Evolutionary conservation across 2,797 vertebrate species (phyloP), one percentile per base, ranked within the genome.

Genomic region (Crax fasciolata): DNA sequence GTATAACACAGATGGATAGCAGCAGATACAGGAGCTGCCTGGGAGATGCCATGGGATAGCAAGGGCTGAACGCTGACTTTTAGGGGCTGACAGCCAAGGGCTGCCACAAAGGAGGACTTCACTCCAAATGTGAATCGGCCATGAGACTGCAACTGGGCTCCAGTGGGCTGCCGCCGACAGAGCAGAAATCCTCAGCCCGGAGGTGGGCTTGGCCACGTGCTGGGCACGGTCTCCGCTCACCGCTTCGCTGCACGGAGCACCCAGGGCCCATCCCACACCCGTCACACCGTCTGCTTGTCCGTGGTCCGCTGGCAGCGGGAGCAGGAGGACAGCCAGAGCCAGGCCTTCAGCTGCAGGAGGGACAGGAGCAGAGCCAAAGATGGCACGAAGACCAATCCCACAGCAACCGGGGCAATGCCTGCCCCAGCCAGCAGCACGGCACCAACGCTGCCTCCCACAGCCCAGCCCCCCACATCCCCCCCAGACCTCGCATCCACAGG

Each of bases 201-300:
- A 21, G 48, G 3, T 0, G 11, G n/a, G 72, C 59, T 2, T 0
- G 4, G 35, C 35, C 35, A 35, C 35, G 35, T 35, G 35, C 35
- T 35, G 35, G 35, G 35, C 35, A 35, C 35, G 21, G 49, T 41
- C n/a, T 20, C 15, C 14, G 16, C 23, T 38, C 32, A 18, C 71
- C 51, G 8, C 1, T 21, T 13, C 57, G 19, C 27, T 23, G 44
- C 43, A 3, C 1, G 0, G 14, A 39, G n/a, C 79, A 4, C 43
- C 1, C 15, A 20, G 59, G 28, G 7, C 11, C 30, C 3, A 1
- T 12, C 30, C 48, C 1, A 10, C 55, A 5, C 2, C 2, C 0
- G 20, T 2, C 72, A 11, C 6, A 57, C 49, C 6, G 43, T 25
- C 3, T 1, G 0, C 25, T 11, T 35, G 35, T 35, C 35, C 35